phyloP scores from a whole-genome alignment of 2,797 vertebrate genomes.

The Diglossa cyanea region DNA sequence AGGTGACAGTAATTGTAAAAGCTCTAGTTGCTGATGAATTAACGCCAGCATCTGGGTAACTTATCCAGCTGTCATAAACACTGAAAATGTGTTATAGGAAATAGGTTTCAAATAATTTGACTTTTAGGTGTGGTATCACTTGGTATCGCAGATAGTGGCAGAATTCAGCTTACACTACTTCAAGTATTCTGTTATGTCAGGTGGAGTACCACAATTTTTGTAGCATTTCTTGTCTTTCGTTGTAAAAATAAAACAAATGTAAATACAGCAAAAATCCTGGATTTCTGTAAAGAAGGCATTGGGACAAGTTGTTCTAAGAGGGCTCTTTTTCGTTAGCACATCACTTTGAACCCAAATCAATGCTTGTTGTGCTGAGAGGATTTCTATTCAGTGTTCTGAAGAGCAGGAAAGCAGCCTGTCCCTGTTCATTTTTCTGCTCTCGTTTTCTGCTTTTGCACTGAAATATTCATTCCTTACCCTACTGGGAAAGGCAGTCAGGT shows the following conservation, averaged over 20 bases:
- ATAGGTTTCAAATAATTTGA: neutral
- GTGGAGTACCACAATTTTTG: neutral
- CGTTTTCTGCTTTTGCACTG: conserved; percentile 36
- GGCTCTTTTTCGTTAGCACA: conserved; percentile 24
- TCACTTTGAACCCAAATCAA: conserved; percentile 35
- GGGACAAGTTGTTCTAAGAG: conserved; percentile 3
- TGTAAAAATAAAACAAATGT: neutral
- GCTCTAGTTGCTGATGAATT: neutral
- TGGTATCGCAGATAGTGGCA: neutral
- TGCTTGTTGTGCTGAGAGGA: conserved; percentile 8
- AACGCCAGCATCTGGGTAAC: neutral
- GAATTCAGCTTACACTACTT: neutral
- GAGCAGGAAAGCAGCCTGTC: conserved; percentile 3
- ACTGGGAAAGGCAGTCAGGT: conserved; percentile 55
- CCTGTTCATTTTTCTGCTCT: conserved; percentile 59
- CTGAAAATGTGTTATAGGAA: neutral
- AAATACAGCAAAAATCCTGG: neutral
- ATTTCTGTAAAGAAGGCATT: conserved; percentile 25
- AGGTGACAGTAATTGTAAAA: conserved; percentile 4
- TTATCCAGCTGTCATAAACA: neutral
- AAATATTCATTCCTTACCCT: conserved; percentile 54
- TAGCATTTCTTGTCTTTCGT: neutral
- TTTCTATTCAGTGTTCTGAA: conserved; percentile 32
- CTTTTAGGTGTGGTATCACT: neutral
- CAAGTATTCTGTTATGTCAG: neutral